phyloP scores from a whole-genome alignment of 1,140 invertebrate species.

The Calliphora vicina region DNA sequence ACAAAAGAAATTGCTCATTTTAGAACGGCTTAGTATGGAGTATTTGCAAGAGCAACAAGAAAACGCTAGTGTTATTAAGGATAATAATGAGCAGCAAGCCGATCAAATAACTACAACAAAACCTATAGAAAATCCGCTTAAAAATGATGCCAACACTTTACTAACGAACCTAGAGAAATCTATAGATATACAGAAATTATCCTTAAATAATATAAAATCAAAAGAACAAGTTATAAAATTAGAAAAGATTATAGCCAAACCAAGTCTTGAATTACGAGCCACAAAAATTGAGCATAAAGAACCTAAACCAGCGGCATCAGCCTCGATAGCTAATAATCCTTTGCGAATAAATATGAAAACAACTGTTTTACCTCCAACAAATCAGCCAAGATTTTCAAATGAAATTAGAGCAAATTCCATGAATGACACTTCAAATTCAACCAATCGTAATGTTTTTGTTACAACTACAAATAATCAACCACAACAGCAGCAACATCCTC shows the following conservation, averaged over 20 bases:
- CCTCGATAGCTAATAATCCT: background rate
- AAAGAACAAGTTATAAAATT: constrained; percentile 10
- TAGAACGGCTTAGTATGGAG: constrained; percentile 72
- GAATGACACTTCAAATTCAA: background rate
- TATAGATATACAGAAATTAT: background rate
- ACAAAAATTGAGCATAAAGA: background rate
- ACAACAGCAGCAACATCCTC: background rate
- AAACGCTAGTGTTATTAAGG: background rate
- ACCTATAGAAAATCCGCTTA: background rate
- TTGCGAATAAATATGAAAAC: background rate
- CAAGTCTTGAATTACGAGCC: background rate
- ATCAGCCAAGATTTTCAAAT: background rate
- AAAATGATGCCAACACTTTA: background rate
- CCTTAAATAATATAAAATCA: background rate
- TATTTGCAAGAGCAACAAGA: constrained; percentile 51
- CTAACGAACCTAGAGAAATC: background rate
- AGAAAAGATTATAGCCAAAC: constrained; percentile 30
- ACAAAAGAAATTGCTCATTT: constrained; percentile 68
- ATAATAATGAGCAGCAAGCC: background rate
- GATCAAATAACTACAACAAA: background rate
- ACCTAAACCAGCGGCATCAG: background rate
- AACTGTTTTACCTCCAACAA: background rate
- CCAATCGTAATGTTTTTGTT: background rate
- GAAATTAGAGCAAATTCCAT: background rate
- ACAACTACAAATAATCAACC: background rate